Evolutionary conservation across 1,140 invertebrate genomes (phyloP), one percentile per base, ranked within the genome.

Genomic region (Micrasema longulum): DNA sequence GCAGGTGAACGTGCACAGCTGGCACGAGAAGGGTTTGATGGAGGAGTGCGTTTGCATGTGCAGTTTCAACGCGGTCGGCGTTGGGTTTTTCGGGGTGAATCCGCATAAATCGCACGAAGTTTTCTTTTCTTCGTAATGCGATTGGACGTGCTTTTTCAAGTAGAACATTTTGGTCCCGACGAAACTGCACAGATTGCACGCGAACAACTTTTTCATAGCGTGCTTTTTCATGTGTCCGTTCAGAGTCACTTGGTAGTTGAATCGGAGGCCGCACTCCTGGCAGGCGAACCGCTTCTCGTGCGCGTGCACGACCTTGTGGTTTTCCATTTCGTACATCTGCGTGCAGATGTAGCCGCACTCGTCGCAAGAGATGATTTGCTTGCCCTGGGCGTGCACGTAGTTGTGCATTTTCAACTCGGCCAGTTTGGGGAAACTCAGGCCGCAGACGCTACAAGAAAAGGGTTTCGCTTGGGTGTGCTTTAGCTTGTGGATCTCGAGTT

Each of bases 301-400:
- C 3, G 83, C 83, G 69, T 86, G 84, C 1, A 82, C 85, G 18
- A 83, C 81, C 18, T 83, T 85, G 68, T 86, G 85, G 41, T 84
- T 82, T 68, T 85, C 85, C 5, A 86, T 75, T 5, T 83, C 43
- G 50, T 35, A 47, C 3, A 48, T 26, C 20, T 62, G 67, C 2
- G 50, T 14, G 43, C 52, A 69, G 22, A 47, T 55, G 38, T 48
- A 64, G 0, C 57, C 68, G 55, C 68, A 70, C 57, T 70, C 41
- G 14, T 70, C 60, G 18, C 68, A 70, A 22, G 47, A 50, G 20
- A 70, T 41, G 1, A 53, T 53, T 16, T 64, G 60, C 22, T 70
- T 70, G 1, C 50, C 68, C 43, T 55, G 36, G 5, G 53, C 43
- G n/a, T 70, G 68, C 16, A 41, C 50, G 10, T n/a, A 43, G 26